Conservation (phyloP, 2,797 vertebrate species). For the Crenichthys baileyi region DNA sequence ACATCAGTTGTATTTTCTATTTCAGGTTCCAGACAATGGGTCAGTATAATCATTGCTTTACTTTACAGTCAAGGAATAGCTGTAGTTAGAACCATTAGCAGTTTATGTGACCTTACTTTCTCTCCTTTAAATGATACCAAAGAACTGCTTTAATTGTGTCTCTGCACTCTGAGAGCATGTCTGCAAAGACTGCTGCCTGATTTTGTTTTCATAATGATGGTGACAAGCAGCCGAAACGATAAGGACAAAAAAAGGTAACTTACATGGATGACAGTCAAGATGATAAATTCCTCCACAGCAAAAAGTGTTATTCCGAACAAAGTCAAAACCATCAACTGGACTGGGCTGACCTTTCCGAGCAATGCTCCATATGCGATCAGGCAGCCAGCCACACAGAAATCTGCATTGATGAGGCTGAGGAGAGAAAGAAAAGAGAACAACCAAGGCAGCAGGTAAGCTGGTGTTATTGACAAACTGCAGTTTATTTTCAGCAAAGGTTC, state of each 20-base stretch:
- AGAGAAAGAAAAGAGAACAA: neutral
- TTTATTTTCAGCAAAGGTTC: neutral
- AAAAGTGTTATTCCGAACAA: constrained; percentile 93
- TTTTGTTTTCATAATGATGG: neutral
- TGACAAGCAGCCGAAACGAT: neutral
- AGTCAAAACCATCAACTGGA: constrained; percentile 93
- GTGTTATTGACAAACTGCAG: neutral
- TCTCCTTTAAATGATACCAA: neutral
- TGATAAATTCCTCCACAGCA: constrained; percentile 92
- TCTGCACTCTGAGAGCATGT: neutral
- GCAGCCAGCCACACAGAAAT: constrained; percentile 95
- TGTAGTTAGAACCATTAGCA: neutral
- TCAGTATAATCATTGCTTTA: neutral
- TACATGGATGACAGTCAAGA: constrained; percentile 88
- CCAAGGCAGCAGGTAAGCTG: neutral
- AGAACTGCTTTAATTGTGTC: neutral
- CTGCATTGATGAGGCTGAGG: constrained; percentile 93
- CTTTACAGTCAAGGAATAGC: neutral
- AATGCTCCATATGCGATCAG: constrained; percentile 94
- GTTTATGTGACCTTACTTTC: neutral
- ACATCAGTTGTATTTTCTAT: neutral
- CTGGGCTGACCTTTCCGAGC: constrained; percentile 93
- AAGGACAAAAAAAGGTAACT: constrained; percentile 55
- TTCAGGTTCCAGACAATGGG: neutral
- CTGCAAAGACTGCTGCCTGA: neutral